Base-by-base conservation (phyloP, 2,113 vertebrate genomes). In the Promerops cafer region DNA sequence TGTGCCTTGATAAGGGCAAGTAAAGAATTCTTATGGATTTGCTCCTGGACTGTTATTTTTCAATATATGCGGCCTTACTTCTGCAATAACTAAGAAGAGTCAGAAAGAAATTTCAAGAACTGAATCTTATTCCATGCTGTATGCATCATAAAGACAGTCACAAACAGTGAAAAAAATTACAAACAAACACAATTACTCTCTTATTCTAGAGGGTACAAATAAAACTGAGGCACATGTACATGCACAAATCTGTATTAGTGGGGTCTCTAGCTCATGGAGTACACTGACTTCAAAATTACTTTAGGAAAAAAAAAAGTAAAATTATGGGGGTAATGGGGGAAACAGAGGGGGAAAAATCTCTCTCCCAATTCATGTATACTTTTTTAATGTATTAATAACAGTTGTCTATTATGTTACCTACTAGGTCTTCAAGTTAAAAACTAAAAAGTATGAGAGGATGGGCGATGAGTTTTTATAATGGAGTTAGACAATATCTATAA, bases 271-370 rank as follows among this genome's bases (percentile, higher is more conserved):
- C 14, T 57, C 49, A 33, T 47, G 23, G 27, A 17, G 14, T 57
- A 35, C 7, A 22, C 40, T 52, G 22, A 69, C 15, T 64, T 83
- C 37, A 31, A 31, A 53, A 35, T 24, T 59, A 31, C 12, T 26
- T 70, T 26, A 79, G 7, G 9, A 35, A 52, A 87, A 68, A n/a
- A 52, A 24, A 42, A 13, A 15, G 37, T 31, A 5, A 39, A 47
- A n/a, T 59, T 1, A 19, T 2, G 2, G 24, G 4, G 7, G 8
- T 9, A 12, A 7, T 20, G 7, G 35, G 3, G 24, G 11, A 9
- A 9, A 50, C 4, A n/a, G 5, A 31, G 5, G 16, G 5, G 5
- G 23, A 47, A 70, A n/a, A 27, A 11, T 24, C 6, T 64, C 5
- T 59, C 18, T 30, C 37, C 13, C 8, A 47, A 17, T 40, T 82